phyloP scores from a whole-genome alignment of 2,888 invertebrate genomes.

The Galerucella nymphaeae region DNA sequence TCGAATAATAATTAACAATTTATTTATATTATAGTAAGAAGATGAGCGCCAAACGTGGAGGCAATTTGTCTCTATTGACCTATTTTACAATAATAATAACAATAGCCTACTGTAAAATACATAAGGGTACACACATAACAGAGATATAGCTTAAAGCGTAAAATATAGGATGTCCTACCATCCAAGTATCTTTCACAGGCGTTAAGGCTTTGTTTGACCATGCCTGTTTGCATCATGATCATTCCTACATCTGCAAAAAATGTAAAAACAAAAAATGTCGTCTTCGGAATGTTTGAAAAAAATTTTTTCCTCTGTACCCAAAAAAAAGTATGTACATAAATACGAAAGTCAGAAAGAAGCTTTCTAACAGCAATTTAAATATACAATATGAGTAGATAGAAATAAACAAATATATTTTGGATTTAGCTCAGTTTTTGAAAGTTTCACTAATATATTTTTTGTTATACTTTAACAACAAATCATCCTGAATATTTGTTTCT shows the following conservation, averaged over 20 bases:
- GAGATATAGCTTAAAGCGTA: conserved; percentile 44
- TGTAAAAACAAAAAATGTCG: conserved; percentile 64
- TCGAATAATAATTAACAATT: not conserved
- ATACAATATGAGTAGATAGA: not conserved
- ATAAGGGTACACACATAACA: conserved; percentile 5
- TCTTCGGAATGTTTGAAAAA: not conserved
- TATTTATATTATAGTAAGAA: not conserved
- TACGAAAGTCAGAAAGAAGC: conserved; percentile 18
- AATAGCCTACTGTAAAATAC: conserved; percentile 12
- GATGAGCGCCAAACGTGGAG: not conserved
- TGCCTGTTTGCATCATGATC: conserved; percentile 97
- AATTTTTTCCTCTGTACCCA: not conserved
- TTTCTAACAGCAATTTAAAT: not conserved
- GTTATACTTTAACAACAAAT: too few relatives aligned
- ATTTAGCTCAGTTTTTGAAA: too few relatives aligned
- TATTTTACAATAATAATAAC: conserved; percentile 32
- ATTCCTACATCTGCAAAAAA: conserved; percentile 95
- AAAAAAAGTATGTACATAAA: not conserved
- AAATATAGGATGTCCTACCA: conserved; percentile 74
- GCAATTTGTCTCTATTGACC: not conserved
- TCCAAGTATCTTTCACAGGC: conserved; percentile 75
- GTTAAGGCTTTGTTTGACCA: conserved; percentile 92
- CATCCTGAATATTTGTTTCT: too few relatives aligned
- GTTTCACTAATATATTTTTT: too few relatives aligned
- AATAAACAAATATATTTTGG: too few relatives aligned